Conservation (phyloP, 2,113 vertebrate species). For the Synchiropus splendidus region DNA sequence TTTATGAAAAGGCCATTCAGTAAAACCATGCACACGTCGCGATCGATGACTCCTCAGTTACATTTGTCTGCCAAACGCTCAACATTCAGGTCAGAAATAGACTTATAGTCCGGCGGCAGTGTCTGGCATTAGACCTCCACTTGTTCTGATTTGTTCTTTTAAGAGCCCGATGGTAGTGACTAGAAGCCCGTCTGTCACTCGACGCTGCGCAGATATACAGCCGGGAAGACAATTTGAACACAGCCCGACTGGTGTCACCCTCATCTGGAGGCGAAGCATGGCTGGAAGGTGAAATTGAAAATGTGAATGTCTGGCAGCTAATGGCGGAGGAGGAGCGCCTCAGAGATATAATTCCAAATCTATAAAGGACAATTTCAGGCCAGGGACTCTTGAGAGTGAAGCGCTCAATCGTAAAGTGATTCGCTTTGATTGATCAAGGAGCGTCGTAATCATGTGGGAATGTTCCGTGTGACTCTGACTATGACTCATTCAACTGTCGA, state of each 20-base stretch:
- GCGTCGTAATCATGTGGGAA: conserved; percentile 48
- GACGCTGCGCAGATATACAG: conserved; percentile 13
- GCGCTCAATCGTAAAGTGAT: conserved; percentile 50
- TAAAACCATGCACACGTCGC: no score
- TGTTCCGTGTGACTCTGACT: conserved; percentile 39
- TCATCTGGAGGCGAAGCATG: conserved; percentile 42
- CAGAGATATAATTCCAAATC: conserved; percentile 52
- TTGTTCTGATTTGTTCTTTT: not conserved
- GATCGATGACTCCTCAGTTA: no score
- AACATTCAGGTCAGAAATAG: no score
- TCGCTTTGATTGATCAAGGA: conserved; percentile 57
- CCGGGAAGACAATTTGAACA: conserved; percentile 12
- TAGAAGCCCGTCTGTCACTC: conserved; percentile 4
- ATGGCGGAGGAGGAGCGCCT: conserved; percentile 30
- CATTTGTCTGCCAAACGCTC: no score
- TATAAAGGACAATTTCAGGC: conserved; percentile 62
- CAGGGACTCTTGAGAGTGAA: conserved; percentile 26
- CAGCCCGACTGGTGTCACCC: conserved; percentile 7
- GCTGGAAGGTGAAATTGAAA: conserved; percentile 47
- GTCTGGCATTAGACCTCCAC: no score
- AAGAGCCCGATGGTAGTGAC: not conserved
- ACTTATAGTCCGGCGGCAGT: no score
- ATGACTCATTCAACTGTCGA: conserved; percentile 28
- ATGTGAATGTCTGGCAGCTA: conserved; percentile 44
- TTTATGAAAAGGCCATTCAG: no score